Evolutionary conservation across 35 echinoderm and acorn worm genomes (phyloP).

Genomic region (Ophioderma brevispina): DNA sequence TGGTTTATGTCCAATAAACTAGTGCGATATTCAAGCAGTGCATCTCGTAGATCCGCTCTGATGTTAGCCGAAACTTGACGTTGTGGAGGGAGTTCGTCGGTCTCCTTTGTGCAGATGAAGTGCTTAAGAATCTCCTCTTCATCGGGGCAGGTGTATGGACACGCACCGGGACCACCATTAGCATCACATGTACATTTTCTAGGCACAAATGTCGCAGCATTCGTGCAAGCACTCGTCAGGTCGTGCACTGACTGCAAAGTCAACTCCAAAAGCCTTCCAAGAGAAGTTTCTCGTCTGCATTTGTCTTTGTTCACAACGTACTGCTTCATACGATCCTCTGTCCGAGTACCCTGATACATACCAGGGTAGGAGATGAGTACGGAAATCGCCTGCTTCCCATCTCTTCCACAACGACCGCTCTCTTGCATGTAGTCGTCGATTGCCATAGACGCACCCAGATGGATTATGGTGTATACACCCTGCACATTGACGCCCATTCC

Average conservation of each 20-base stretch:
- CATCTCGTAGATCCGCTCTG: neutral
- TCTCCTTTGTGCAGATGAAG: neutral
- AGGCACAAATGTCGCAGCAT: too few species aligned
- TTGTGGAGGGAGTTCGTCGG: neutral
- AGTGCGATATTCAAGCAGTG: neutral
- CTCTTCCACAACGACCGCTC: neutral
- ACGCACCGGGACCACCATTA: neutral
- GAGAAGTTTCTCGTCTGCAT: conserved; percentile 2
- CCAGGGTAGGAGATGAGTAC: neutral
- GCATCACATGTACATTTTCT: neutral
- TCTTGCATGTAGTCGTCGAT: conserved; percentile 25
- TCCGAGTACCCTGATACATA: neutral
- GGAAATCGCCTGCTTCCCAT: neutral
- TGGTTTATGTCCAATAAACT: neutral
- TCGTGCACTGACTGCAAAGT: too few species aligned
- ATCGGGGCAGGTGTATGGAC: neutral
- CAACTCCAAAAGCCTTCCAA: neutral
- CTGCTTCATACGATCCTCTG: neutral
- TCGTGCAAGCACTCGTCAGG: too few species aligned
- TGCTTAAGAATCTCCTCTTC: neutral
- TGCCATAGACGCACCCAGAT: neutral
- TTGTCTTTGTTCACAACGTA: neutral
- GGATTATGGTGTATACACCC: neutral
- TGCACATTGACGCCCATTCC: conserved; percentile 34
- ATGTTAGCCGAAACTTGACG: neutral